These are phyloP conservation scores for Stegostoma tigrinum DNA, from an alignment of 2,113 vertebrate genomes.

Conservation along the genomic window DNA sequence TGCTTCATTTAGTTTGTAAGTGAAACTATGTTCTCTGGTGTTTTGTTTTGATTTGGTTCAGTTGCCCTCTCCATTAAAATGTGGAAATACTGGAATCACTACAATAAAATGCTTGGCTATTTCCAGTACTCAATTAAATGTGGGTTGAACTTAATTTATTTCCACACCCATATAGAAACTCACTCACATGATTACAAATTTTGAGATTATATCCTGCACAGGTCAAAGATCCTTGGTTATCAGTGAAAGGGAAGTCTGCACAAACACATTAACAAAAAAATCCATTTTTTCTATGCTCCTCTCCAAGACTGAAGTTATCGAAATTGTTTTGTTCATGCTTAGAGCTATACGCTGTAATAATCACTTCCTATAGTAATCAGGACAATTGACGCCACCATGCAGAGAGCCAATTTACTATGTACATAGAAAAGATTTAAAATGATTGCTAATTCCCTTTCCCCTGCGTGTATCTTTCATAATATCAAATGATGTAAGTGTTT, in stretches of 20 bases:
- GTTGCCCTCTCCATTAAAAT: not conserved
- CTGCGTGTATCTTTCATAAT: not conserved
- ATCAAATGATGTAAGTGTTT: not conserved
- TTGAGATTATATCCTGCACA: not conserved
- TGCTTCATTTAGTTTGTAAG: not conserved
- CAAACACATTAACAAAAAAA: not conserved
- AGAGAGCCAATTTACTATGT: conserved; percentile 4
- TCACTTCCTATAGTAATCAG: conserved; percentile 22
- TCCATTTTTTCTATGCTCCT: not conserved
- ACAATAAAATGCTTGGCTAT: not conserved
- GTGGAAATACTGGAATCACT: conserved; percentile 26
- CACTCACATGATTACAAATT: conserved; percentile 5
- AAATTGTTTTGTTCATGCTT: not conserved
- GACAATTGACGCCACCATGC: not conserved
- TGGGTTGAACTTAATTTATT: not conserved
- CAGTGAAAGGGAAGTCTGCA: conserved; percentile 15
- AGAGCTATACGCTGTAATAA: conserved; percentile 8
- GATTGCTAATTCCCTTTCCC: not conserved
- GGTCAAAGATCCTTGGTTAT: conserved; percentile 13
- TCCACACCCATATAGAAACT: not conserved
- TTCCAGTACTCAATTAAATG: not conserved
- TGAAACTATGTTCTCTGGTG: not conserved
- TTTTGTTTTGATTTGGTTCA: conserved; percentile 20
- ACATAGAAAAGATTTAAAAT: conserved; percentile 8
- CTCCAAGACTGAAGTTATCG: not conserved